Evolutionary conservation across 1,140 invertebrate species (phyloP), one percentile per base, ranked within the genome.

Genomic region (Zeugodacus cucurbitae): DNA sequence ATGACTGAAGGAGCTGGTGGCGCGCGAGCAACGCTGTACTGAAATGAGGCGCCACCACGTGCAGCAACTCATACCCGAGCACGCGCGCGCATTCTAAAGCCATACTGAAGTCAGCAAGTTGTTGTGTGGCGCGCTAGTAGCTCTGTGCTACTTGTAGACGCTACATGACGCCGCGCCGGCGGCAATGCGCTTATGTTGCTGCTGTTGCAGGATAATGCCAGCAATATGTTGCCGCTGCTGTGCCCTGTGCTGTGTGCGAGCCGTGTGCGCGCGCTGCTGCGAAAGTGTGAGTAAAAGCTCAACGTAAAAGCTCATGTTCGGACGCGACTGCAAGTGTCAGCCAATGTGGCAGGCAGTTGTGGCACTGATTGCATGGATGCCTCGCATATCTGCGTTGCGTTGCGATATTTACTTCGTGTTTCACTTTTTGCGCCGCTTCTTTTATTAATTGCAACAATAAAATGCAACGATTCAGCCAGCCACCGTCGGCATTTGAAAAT

Each of bases 201-300:
- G 22, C 32, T 41, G 29, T 34, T 74, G 34, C 14, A 74, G 70
- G 70, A 74, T 74, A 41, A 74, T 41, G 37, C 8, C 8, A 1
- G 37, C 3, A 8, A 6, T 41, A 34, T 74, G 70, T 41, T 74
- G 34, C 11, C 22, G 70, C 34, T 26, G 17, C 37, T n/a, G 70
- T 41, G 20, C 4, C n/a, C 8, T 26, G 5, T 44, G 37, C 70
- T 74, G 34, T 74, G 32, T n/a, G n/a, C n/a, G n/a, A n/a, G n/a
- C n/a, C n/a, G 0, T 3, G 48, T 4, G 48, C 17, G 48, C 44
- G 44, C 44, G 8, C 37, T 7, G 6, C 10, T 54, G 48, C 14
- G 34, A 44, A 74, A 74, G 34, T 74, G 70, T 74, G 70, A 74
- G 70, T 74, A 41, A 74, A 74, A 74, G 70, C 70, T 74, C 70